These are phyloP conservation scores for Macrotis lagotis DNA, from an alignment of 2,113 vertebrate species.

Conservation along the genomic window DNA sequence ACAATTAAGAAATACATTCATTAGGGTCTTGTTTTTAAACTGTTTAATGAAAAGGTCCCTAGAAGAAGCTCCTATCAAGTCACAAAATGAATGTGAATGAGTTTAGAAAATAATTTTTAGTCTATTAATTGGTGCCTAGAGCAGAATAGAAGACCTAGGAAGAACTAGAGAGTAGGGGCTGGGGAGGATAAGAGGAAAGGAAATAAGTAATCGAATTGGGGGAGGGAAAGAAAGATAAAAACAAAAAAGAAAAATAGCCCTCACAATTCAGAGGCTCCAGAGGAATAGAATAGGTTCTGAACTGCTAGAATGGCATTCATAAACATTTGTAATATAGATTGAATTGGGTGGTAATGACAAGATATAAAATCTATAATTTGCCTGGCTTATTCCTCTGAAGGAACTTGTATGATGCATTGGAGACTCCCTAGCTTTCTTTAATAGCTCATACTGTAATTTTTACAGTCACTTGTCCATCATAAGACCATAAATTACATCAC, in stretches of 20 bases:
- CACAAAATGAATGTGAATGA: not conserved
- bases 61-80: not conserved
- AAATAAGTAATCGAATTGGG: not conserved
- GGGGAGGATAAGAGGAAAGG: not conserved
- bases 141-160: not conserved
- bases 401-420: not conserved
- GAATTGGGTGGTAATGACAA: slow-evolving; percentile 23
- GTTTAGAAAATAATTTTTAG: not conserved
- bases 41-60: not conserved
- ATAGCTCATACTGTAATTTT: slow-evolving; percentile 56
- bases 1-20: not conserved
- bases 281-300: not conserved
- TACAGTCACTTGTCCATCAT: not conserved
- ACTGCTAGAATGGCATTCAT: not conserved
- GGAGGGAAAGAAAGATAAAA: not conserved
- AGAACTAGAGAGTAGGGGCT: not conserved
- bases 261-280: not conserved
- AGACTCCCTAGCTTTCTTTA: slow-evolving; percentile 20
- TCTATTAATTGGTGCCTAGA: not conserved
- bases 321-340: not conserved
- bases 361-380: slow-evolving; percentile 30
- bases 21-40: not conserved
- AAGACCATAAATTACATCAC: not conserved
- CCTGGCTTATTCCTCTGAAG: not conserved
- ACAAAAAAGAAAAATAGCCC: not conserved